These are phyloP conservation scores for Acronicta alni DNA, from an alignment of 2,888 invertebrate species.

Conservation along the genomic window DNA sequence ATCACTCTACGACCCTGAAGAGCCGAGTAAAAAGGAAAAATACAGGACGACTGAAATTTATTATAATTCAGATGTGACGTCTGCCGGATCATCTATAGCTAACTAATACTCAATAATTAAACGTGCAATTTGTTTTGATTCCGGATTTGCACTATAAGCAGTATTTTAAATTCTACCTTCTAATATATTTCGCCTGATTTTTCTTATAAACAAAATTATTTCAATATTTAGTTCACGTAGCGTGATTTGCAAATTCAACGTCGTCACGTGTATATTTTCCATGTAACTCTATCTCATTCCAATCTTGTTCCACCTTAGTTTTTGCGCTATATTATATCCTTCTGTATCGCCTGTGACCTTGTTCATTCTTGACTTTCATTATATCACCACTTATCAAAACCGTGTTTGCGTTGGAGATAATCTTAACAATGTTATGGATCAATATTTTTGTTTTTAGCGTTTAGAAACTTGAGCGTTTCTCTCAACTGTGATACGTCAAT, in stretches of 20 bases:
- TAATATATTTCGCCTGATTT: slow-evolving; percentile 4
- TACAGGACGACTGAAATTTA: too few species aligned
- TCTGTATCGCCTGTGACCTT: slow-evolving; percentile 62
- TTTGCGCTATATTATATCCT: slow-evolving; percentile 53
- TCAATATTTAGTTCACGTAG: slow-evolving; percentile 35
- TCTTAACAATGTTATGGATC: slow-evolving; percentile 7
- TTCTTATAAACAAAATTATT: slow-evolving; percentile 34
- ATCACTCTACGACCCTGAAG: too few species aligned
- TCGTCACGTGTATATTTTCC: slow-evolving; percentile 46
- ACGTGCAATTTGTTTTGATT: too few species aligned
- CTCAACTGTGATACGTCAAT: not conserved
- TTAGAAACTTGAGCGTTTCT: not conserved
- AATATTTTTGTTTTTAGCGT: not conserved
- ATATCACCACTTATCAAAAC: slow-evolving; percentile 30
- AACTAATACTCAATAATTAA: too few species aligned
- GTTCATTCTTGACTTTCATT: slow-evolving; percentile 61
- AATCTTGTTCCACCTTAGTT: slow-evolving; percentile 46
- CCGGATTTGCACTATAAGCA: not conserved
- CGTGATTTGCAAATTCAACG: slow-evolving; percentile 38
- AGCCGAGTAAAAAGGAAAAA: too few species aligned
- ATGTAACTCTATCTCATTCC: slow-evolving; percentile 48
- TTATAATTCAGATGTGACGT: too few species aligned
- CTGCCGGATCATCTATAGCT: too few species aligned
- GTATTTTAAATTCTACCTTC: not conserved
- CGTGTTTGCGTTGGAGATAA: slow-evolving; percentile 15